These are phyloP conservation scores for Rhinogobio ventralis DNA, from an alignment of 2,797 vertebrate genomes.

Conservation along the genomic window DNA sequence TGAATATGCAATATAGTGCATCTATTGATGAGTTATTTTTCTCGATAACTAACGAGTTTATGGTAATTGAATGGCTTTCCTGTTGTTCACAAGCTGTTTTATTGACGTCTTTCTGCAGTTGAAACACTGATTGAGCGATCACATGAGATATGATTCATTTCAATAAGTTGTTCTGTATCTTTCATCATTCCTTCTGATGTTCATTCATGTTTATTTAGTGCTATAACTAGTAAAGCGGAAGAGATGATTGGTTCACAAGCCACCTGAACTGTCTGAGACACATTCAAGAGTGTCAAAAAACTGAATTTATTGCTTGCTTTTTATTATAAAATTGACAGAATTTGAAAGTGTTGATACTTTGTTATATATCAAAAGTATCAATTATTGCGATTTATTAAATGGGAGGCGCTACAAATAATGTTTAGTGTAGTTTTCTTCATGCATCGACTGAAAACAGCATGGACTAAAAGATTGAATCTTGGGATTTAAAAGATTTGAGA, in stretches of 20 bases:
- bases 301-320: not conserved
- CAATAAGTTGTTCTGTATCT: not conserved
- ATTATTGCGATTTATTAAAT: not conserved
- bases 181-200: not conserved
- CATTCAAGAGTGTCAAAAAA: not conserved
- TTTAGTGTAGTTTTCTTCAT: not conserved
- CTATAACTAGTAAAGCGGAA: not conserved
- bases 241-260: not conserved
- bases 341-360: not conserved
- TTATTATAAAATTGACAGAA: not conserved
- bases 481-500: not conserved
- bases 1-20: not conserved
- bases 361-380: not conserved
- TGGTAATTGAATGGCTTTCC: not conserved
- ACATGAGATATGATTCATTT: not conserved
- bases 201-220: not conserved
- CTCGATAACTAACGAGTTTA: not conserved
- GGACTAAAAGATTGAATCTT: not conserved
- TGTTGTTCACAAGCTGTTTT: not conserved
- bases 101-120: not conserved
- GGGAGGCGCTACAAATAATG: not conserved
- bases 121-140: not conserved
- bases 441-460: not conserved
- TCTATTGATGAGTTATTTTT: not conserved
- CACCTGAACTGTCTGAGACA: not conserved